Conservation (phyloP, 1,140 invertebrate species). For the Mesaphorura yosii region DNA sequence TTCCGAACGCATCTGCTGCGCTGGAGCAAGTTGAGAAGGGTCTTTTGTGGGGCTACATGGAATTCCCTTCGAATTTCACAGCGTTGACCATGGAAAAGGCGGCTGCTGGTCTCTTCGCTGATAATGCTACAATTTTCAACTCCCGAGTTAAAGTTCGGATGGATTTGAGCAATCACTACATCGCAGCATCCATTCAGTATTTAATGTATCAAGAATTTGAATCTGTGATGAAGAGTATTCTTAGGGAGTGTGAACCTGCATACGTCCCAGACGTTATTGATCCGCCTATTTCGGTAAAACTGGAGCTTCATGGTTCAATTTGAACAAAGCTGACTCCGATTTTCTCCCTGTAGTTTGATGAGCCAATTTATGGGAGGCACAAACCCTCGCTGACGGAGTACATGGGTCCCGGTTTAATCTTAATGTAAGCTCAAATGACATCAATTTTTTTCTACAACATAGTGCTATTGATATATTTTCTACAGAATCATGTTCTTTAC, state of each 20-base stretch:
- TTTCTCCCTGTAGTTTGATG: slow-evolving; percentile 43
- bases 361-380: slow-evolving; percentile 64
- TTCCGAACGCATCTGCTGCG: not conserved
- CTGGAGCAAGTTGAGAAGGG: not conserved
- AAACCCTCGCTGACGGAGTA: no score
- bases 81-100: not conserved
- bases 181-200: slow-evolving; percentile 5
- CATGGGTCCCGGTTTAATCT: no score
- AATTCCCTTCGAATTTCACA: not conserved
- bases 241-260: slow-evolving; percentile 5
- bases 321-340: not conserved
- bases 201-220: not conserved
- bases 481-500: no score
- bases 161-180: slow-evolving; percentile 18
- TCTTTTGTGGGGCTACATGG: not conserved
- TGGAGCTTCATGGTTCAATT: not conserved
- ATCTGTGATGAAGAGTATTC: slow-evolving; percentile 1
- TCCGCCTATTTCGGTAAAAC: slow-evolving; percentile 7
- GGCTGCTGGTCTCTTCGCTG: not conserved
- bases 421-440: no score
- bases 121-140: slow-evolving; percentile 36
- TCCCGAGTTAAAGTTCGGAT: slow-evolving; percentile 35
- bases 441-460: no score
- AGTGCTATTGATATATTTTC: no score
- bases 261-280: slow-evolving; percentile 13